phyloP scores from a whole-genome alignment of 2,888 invertebrate genomes.

The Hemistola chrysoprasaria region DNA sequence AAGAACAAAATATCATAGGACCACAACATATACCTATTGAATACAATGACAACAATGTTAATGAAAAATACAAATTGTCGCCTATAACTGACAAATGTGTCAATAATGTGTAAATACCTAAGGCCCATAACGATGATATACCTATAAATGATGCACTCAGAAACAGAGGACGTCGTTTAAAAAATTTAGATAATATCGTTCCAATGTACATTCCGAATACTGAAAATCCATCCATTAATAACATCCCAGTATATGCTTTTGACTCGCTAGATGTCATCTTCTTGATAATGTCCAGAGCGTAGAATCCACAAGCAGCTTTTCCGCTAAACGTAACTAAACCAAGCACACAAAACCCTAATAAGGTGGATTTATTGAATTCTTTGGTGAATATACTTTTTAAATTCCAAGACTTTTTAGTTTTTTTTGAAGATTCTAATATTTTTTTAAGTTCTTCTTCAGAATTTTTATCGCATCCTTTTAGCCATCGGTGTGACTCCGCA shows the following conservation, averaged over 20 bases:
- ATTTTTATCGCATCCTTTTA: slow-evolving; percentile 40
- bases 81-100: slow-evolving; percentile 26
- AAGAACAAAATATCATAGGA: slow-evolving; percentile 34
- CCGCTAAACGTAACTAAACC: slow-evolving; percentile 22
- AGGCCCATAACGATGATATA: slow-evolving; percentile 30
- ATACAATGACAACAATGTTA: slow-evolving; percentile 33
- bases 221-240: slow-evolving; percentile 50
- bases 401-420: too few species aligned
- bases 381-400: slow-evolving; percentile 1
- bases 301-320: slow-evolving; percentile 44
- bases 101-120: slow-evolving; percentile 40
- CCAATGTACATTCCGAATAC: slow-evolving; percentile 43
- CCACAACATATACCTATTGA: slow-evolving; percentile 43
- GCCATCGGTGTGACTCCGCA: slow-evolving; percentile 36
- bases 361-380: slow-evolving; percentile 44
- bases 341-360: not conserved
- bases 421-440: slow-evolving; percentile 27
- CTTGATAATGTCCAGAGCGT: slow-evolving; percentile 48
- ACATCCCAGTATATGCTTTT: slow-evolving; percentile 45
- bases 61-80: slow-evolving; percentile 35
- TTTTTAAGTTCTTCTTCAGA: slow-evolving; percentile 41
- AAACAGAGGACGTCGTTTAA: slow-evolving; percentile 38
- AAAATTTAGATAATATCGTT: slow-evolving; percentile 29
- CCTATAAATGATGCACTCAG: slow-evolving; percentile 30
- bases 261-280: slow-evolving; percentile 40